These are phyloP conservation scores for Hyperoplus lanceolatus DNA, from an alignment of 2,797 vertebrate genomes.

Conservation along the genomic window DNA sequence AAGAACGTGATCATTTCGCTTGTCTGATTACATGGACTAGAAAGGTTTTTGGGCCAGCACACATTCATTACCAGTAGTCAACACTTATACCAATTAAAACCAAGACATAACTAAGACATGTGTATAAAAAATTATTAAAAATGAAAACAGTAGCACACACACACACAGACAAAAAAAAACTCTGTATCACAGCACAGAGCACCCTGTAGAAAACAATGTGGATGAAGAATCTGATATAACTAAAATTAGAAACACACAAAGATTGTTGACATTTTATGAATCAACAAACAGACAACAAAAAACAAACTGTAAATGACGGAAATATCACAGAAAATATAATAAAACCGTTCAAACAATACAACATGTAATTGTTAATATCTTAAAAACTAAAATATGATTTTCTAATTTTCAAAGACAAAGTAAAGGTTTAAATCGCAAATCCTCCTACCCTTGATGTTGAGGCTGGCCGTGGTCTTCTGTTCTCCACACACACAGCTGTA, in stretches of 20 bases:
- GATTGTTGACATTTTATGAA: constrained; percentile 17
- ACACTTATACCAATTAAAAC: neutral
- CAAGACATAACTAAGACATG: neutral
- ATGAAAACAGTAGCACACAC: neutral
- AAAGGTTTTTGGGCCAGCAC: constrained; percentile 9
- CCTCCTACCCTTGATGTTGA: neutral
- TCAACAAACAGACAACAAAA: constrained; percentile 9
- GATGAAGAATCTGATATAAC: constrained; percentile 6
- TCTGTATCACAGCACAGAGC: neutral
- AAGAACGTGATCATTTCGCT: neutral
- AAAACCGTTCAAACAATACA: constrained; percentile 1
- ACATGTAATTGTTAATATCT: neutral
- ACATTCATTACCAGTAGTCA: neutral
- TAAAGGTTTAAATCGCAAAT: constrained; percentile 21
- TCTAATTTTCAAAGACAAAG: neutral
- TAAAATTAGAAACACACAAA: neutral
- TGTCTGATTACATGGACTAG: constrained; percentile 2
- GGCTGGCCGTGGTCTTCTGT: constrained; percentile 71
- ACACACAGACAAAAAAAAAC: neutral
- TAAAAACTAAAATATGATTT: neutral
- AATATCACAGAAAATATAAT: neutral
- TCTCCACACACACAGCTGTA: constrained; percentile 85
- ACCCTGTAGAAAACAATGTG: constrained; percentile 8
- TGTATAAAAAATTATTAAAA: neutral
- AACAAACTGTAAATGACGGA: neutral